These are phyloP conservation scores for Dascyllus trimaculatus DNA, from an alignment of 2,113 vertebrate genomes.

Conservation along the genomic window DNA sequence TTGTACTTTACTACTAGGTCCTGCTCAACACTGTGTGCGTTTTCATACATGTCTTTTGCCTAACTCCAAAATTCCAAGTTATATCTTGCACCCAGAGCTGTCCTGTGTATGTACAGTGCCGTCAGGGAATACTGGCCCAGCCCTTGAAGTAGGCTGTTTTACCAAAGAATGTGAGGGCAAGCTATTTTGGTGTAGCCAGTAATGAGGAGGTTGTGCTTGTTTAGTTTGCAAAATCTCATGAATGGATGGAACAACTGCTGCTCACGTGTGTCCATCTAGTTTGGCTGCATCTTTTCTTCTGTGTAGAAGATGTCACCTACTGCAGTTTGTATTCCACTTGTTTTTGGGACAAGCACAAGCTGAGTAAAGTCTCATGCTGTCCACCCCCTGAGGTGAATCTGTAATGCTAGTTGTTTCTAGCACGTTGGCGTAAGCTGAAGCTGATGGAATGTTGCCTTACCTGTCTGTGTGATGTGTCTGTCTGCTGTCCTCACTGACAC, in stretches of 20 bases:
- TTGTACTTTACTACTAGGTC: too few relatives aligned
- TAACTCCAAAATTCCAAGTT: neutral
- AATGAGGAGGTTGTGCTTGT: conserved; percentile 61
- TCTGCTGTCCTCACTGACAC: conserved; percentile 28
- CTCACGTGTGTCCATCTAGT: conserved; percentile 4
- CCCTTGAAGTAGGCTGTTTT: conserved; percentile 36
- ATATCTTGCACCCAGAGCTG: conserved; percentile 11
- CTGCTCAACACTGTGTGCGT: neutral
- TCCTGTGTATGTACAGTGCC: conserved; percentile 40
- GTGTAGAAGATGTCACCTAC: conserved; percentile 1
- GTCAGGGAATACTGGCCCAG: conserved; percentile 33
- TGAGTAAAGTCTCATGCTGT: neutral
- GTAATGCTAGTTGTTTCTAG: neutral
- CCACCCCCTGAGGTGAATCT: conserved; percentile 20
- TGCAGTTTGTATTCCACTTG: conserved; percentile 1
- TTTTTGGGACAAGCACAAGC: neutral
- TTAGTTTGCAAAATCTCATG: conserved; percentile 45
- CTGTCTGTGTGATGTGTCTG: conserved; percentile 14
- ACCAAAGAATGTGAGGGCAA: conserved; percentile 57
- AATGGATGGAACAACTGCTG: conserved; percentile 33
- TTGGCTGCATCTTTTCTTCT: too few relatives aligned
- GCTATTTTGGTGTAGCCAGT: conserved; percentile 62
- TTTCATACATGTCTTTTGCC: neutral
- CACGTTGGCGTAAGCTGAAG: conserved; percentile 4
- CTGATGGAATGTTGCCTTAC: conserved; percentile 37